Base-by-base conservation (phyloP, 2,113 vertebrate genomes). In the Hyperoodon ampullatus region DNA sequence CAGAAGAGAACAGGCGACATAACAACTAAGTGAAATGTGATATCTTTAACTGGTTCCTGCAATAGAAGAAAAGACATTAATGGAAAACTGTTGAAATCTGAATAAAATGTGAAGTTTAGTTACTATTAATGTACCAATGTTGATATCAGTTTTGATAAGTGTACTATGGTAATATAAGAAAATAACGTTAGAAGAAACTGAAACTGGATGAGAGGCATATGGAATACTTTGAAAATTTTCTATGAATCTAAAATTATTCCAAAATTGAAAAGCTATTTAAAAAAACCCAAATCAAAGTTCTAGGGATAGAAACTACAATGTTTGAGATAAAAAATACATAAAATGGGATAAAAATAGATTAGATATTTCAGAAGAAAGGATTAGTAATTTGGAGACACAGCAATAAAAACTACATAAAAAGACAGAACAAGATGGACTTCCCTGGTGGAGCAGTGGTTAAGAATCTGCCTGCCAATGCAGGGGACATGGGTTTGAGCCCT, bases 341-440 rank as follows among this genome's bases (percentile, higher is more conserved):
- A 80, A 63, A 88, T 92, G n/a, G 26, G 39, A 84, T 92, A 77
- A 94, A 91, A 88, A 84, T 42, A 95, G 78, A 88, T 55, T 88
- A 84, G 28, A 28, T 12, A 89, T 71, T 83, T 85, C 55, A 84
- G 66, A 87, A 74, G 61, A 81, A 81, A 86, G 35, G 23, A 88
- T 53, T 82, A 53, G 24, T 63, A 35, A 83, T 26, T 88, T 88
- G 47, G 71, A 88, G 24, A 96, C 42, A 82, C 10, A 83, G 12
- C 16, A 89, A 30, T n/a, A 50, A 33, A 92, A 89, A 80, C 11
- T 71, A 58, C 13, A 60, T 3, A 74, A 47, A 66, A 66, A 65
- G 44, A 42, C 28, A 80, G 14, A 63, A 28, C 28, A 24, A 44
- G 53, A 19, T 53, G 50, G 50, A 50, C 50, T 50, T 50, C 50